Conservation (phyloP, 2,113 vertebrate genomes). For the Illadopsis cleaveri region DNA sequence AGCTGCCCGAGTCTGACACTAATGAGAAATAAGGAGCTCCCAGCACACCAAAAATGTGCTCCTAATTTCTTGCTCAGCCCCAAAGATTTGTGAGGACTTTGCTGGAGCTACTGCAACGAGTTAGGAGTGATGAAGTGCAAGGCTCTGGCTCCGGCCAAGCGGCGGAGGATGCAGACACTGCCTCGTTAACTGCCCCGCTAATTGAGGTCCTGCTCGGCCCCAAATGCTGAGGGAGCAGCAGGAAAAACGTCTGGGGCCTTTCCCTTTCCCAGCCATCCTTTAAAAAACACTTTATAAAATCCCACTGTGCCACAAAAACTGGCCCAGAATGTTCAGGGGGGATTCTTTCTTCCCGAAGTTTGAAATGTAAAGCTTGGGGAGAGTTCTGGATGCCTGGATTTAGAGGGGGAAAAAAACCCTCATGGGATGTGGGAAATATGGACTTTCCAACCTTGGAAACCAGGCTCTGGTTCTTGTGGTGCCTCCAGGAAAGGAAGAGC, state of each 20-base stretch:
- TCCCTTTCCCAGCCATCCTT: not conserved
- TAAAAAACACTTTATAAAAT: not conserved
- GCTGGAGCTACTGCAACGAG: not conserved
- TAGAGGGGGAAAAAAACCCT: not conserved
- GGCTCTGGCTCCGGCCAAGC: not conserved
- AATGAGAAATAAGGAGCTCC: not conserved
- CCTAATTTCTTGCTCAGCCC: not conserved
- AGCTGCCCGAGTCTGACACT: not conserved
- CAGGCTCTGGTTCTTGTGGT: not conserved
- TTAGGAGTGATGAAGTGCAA: conserved; percentile 19
- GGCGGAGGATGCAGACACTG: not conserved
- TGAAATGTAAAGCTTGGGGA: not conserved
- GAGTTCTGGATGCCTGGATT: fast-evolving
- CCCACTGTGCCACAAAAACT: not conserved
- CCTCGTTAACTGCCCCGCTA: not conserved
- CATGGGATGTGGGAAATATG: fast-evolving
- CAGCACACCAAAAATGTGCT: not conserved
- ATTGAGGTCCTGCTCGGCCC: not conserved
- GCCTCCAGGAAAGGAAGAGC: not conserved
- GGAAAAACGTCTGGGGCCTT: not conserved
- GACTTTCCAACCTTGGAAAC: not conserved
- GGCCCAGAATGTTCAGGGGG: fast-evolving
- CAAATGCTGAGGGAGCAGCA: not conserved
- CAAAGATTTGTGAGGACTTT: not conserved
- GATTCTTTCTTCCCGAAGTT: not conserved